Percentiles rank a stretch among this genome's conserved stretches.
Conservation (phyloP, 2,113 vertebrate species). For the Mionectes macconnelli region DNA sequence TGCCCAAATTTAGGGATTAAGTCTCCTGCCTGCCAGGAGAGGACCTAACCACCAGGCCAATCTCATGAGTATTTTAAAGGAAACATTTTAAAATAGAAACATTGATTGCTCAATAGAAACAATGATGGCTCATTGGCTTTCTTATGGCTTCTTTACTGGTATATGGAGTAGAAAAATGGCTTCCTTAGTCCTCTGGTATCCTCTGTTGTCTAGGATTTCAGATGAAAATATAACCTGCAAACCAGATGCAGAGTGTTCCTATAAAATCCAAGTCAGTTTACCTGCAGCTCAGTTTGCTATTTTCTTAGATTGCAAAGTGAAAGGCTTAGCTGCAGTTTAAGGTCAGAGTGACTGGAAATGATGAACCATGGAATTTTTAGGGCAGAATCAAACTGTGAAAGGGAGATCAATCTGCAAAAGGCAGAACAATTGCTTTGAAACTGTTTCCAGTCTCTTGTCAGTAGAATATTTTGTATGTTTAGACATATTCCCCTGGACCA, state of each 20-base stretch:
- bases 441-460: neutral
- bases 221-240: neutral
- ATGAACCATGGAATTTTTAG: neutral
- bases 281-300: neutral
- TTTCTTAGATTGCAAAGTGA: neutral
- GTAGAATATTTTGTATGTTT: neutral
- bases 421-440: neutral
- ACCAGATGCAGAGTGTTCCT: rapidly evolving
- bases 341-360: neutral
- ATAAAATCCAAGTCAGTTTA: neutral
- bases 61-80: neutral
- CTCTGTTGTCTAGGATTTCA: neutral
- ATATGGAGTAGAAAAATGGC: neutral
- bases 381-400: neutral
- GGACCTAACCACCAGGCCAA: neutral
- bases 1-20: neutral
- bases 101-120: too few relatives aligned
- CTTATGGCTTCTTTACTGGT: neutral
- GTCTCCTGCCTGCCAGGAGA: neutral
- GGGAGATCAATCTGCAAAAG: neutral
- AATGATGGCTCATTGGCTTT: neutral
- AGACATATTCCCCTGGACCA: neutral
- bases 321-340: neutral
- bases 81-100: neutral
- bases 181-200: neutral